phyloP scores from a whole-genome alignment of 1,140 invertebrate species.

The Chrysopa pallens region DNA sequence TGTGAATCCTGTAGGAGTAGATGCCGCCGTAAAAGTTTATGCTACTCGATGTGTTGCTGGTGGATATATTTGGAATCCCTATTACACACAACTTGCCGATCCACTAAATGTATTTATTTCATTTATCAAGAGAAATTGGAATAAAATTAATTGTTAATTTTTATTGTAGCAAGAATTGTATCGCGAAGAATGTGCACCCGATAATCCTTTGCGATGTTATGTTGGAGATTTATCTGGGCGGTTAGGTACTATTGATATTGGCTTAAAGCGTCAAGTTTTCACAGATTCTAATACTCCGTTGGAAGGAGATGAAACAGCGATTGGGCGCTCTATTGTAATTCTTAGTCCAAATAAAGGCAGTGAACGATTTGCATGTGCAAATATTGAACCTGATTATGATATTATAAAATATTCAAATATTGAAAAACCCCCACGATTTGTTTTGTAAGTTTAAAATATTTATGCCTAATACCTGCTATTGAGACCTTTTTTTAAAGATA shows the following conservation, averaged over 20 bases:
- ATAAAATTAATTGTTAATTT: constrained; percentile 1
- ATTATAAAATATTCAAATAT: constrained; percentile 82
- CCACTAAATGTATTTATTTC: constrained; percentile 55
- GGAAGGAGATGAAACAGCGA: constrained; percentile 50
- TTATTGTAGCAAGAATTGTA: constrained; percentile 58
- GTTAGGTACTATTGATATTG: constrained; percentile 68
- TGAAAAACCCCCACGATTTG: constrained; percentile 69
- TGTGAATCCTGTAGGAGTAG: constrained; percentile 84
- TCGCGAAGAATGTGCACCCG: constrained; percentile 63
- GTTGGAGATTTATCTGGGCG: constrained; percentile 81
- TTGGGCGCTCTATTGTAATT: constrained; percentile 74
- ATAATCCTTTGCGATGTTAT: constrained; percentile 78
- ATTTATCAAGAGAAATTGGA: background rate
- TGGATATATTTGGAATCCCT: constrained; percentile 87
- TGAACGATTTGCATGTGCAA: constrained; percentile 72
- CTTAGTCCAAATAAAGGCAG: constrained; percentile 51
- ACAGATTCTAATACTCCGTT: constrained; percentile 79
- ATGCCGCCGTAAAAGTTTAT: constrained; percentile 65
- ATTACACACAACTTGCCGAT: constrained; percentile 75
- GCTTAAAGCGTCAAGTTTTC: constrained; percentile 55
- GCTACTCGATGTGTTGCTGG: constrained; percentile 70
- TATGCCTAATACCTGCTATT: too few species aligned
- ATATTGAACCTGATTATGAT: constrained; percentile 78
- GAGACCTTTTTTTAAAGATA: too few species aligned
- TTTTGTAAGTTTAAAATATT: constrained; percentile 45